Evolutionary conservation across 1,140 invertebrate genomes (phyloP).

Genomic region (Listronotus oregonensis): DNA sequence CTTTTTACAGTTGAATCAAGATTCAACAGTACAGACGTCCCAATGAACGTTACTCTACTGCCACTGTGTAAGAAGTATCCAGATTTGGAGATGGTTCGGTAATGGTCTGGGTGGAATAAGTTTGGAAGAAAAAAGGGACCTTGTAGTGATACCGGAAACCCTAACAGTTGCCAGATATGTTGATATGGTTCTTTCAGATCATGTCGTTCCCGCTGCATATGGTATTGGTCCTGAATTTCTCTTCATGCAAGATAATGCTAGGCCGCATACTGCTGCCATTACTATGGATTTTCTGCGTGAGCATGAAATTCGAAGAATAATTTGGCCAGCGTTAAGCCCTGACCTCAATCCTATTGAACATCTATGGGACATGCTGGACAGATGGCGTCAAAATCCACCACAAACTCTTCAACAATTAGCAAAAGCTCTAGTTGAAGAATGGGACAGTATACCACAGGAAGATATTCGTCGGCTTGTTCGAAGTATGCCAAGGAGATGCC

Average conservation of each 20-base stretch:
- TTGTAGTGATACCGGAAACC: too few species aligned
- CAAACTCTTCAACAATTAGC: constrained; percentile 2
- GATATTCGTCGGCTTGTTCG: too few species aligned
- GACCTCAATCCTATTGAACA: neutral
- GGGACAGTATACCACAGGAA: neutral
- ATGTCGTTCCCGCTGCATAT: neutral
- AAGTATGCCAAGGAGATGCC: too few species aligned
- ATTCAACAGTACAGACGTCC: too few species aligned
- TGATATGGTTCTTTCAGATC: constrained; percentile 3
- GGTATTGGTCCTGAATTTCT: constrained; percentile 1
- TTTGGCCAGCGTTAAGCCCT: constrained; percentile 1
- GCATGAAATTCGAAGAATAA: neutral
- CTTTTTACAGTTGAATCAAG: too few species aligned
- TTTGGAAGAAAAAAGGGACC: too few species aligned
- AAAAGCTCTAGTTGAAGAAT: neutral
- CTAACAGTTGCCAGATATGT: neutral
- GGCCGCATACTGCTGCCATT: neutral
- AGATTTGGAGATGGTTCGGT: too few species aligned
- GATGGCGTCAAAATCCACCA: neutral
- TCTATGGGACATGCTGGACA: neutral
- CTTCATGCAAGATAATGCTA: neutral
- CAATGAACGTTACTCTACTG: too few species aligned
- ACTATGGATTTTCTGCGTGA: neutral
- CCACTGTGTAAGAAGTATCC: too few species aligned
- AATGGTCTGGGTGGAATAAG: too few species aligned